Evolutionary conservation across 2,797 vertebrate genomes (phyloP), one percentile per base, ranked within the genome.

Genomic region (Phalloptychus januarius): DNA sequence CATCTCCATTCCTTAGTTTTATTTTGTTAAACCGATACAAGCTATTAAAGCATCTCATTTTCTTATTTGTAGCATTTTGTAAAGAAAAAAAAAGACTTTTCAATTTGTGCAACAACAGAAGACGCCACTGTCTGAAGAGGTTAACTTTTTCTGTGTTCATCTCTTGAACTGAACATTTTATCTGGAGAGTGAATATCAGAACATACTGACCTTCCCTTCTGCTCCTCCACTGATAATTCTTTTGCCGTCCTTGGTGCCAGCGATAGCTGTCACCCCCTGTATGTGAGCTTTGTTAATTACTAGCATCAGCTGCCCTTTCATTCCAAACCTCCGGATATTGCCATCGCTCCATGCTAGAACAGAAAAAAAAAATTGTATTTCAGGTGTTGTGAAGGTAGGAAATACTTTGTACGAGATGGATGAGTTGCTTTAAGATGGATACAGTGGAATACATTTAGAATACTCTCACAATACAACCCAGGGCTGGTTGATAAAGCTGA

Each of bases 141-240:
- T 7, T n/a, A n/a, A 7, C 36, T 38, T 38, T 73, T 72, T 11
- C 7, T 52, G 23, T 56, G 38, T 44, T 18, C 15, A 56, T 7
- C 23, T 40, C 18, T 23, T 61, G 28, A 38, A 13, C 38, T 33
- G 31, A 73, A 54, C 50, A 31, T 25, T 72, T 4, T 12, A 16
- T 46, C 18, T 63, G 4, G 8, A 67, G 16, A 4, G 31, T 40
- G 52, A 13, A 1, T 7, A 20, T 79, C 5, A 58, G 15, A 45
- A n/a, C 77, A 25, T 8, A 72, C 92, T 83, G 7, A 97, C 97
- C 97, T 97, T 95, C 69, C 98, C 98, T 76, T 97, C 96, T 61
- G 95, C 97, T 23, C 97, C 97, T 45, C 97, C 98, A 31, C 97
- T 98, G 83, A 98, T 54, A 54, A 98, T 94, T 83, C 93, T 95